Evolutionary conservation across 2,113 vertebrate species (phyloP).

Genomic region (Proterorhinus semilunaris): DNA sequence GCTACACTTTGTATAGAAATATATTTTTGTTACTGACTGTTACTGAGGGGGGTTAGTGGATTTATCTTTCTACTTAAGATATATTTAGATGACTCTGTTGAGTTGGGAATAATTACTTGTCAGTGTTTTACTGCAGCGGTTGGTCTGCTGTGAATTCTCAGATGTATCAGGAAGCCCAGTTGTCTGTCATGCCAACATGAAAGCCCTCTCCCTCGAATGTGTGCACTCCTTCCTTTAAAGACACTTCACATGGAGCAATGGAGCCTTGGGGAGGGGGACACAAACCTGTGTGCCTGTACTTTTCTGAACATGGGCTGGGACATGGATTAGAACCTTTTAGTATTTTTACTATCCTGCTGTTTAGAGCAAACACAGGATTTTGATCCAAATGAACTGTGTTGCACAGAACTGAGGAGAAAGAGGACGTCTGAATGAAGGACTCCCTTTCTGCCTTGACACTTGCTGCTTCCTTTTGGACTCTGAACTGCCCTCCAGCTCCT

Average conservation of each 20-base stretch:
- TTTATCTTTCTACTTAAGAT: slow-evolving; percentile 52
- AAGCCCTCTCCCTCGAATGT: slow-evolving; percentile 69
- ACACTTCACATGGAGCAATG: slow-evolving; percentile 62
- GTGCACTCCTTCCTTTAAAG: slow-evolving; percentile 70
- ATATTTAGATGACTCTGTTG: slow-evolving; percentile 52
- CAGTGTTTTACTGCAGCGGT: slow-evolving; percentile 64
- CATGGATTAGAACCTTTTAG: slow-evolving; percentile 19
- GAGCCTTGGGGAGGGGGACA: slow-evolving; percentile 64
- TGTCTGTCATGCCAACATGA: slow-evolving; percentile 51
- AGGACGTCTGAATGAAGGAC: slow-evolving; percentile 49
- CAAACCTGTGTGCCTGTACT: slow-evolving; percentile 72
- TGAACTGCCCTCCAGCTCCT: slow-evolving; percentile 19
- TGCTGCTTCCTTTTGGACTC: slow-evolving; percentile 71
- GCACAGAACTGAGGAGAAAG: slow-evolving; percentile 73
- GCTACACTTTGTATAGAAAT: slow-evolving; percentile 90
- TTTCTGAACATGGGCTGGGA: slow-evolving; percentile 63
- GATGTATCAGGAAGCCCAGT: slow-evolving; percentile 40
- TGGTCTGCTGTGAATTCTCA: slow-evolving; percentile 42
- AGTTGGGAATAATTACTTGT: slow-evolving; percentile 49
- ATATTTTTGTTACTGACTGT: slow-evolving; percentile 90
- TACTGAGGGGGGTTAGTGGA: slow-evolving; percentile 57
- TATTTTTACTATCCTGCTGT: slow-evolving; percentile 72
- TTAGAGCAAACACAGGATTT: slow-evolving; percentile 77
- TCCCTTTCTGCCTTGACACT: slow-evolving; percentile 62
- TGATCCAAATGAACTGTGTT: slow-evolving; percentile 79